A percentile compares a stretch with the other conserved stretches of the same genome.
phyloP scores from a whole-genome alignment of 2,888 invertebrate species.

The Oligia latruncula region DNA sequence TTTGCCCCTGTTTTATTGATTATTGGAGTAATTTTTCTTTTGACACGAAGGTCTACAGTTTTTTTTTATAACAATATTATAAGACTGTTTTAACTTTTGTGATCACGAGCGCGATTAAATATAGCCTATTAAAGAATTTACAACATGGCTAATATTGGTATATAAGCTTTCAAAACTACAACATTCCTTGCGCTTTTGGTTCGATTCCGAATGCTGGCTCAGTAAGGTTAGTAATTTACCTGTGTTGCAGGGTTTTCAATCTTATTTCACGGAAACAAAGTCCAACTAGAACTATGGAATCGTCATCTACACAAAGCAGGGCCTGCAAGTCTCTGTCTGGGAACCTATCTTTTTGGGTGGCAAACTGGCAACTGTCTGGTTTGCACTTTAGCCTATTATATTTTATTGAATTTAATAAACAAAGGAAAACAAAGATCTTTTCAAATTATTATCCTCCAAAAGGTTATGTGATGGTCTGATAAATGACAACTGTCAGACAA shows the following conservation, averaged over 20 bases:
- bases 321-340: too few species aligned
- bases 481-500: background rate
- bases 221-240: constrained; percentile 1
- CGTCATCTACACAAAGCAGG: too few species aligned
- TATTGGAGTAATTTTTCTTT: too few species aligned
- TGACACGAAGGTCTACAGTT: background rate
- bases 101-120: background rate
- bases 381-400: background rate
- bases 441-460: background rate
- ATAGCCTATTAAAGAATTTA: background rate
- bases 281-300: constrained; percentile 22
- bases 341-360: too few species aligned
- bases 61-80: background rate
- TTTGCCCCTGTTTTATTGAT: background rate
- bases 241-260: background rate
- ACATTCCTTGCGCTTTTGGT: too few species aligned
- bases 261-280: background rate
- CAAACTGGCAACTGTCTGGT: background rate
- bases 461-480: background rate
- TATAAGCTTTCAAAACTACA: background rate
- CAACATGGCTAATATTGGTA: background rate
- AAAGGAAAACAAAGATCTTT: background rate
- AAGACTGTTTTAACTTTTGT: background rate
- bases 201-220: constrained; percentile 24
- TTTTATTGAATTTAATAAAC: background rate